phyloP scores from a whole-genome alignment of 1,140 invertebrate species.

The Eurosta solidaginis region DNA sequence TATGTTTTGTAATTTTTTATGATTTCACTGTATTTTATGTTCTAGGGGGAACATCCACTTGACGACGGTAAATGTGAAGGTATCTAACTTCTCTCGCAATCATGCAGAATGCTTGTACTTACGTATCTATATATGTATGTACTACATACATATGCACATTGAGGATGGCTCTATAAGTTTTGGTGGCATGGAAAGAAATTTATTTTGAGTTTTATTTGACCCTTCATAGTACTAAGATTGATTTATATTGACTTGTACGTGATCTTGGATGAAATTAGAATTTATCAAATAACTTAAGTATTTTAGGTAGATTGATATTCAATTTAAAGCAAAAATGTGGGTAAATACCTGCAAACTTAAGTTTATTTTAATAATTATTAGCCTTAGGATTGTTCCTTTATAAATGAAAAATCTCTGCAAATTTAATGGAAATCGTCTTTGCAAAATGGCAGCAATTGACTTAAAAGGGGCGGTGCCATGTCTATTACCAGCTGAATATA shows the following conservation, averaged over 20 bases:
- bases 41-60: background rate
- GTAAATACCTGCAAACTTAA: too few relatives aligned
- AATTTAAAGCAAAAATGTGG: background rate
- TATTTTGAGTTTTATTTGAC: background rate
- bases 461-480: too few relatives aligned
- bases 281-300: conserved; percentile 44
- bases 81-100: too few relatives aligned
- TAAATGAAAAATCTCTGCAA: too few relatives aligned
- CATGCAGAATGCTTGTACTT: too few relatives aligned
- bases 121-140: background rate
- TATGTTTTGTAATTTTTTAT: conserved; percentile 27
- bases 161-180: background rate
- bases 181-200: background rate
- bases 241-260: conserved; percentile 59
- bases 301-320: background rate
- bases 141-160: background rate
- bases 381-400: too few relatives aligned
- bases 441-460: too few relatives aligned
- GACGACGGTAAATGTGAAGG: too few relatives aligned
- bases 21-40: background rate
- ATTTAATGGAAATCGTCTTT: too few relatives aligned
- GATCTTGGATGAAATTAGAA: conserved; percentile 58
- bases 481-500: too few relatives aligned
- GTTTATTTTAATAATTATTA: too few relatives aligned
- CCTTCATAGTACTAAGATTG: conserved; percentile 6